These are phyloP conservation scores for Aethes cnicana DNA, from an alignment of 2,888 invertebrate species.

Conservation along the genomic window DNA sequence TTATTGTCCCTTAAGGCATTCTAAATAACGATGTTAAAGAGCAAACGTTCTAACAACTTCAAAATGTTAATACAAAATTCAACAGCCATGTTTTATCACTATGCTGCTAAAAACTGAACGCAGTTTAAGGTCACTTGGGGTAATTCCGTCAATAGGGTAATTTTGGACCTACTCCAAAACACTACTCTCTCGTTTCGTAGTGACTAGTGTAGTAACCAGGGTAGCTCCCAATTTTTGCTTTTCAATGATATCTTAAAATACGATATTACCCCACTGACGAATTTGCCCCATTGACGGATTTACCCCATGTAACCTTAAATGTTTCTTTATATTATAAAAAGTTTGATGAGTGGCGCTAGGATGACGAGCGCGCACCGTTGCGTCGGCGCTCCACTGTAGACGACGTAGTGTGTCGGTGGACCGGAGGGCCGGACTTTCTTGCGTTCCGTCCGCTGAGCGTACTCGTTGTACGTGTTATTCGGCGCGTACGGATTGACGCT, in stretches of 20 bases:
- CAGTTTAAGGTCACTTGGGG: too few species aligned
- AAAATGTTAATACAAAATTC: slow-evolving; percentile 70
- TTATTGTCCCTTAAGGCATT: slow-evolving; percentile 70
- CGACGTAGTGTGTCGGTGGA: slow-evolving; percentile 62
- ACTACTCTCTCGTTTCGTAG: too few species aligned
- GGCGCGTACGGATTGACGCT: slow-evolving; percentile 56
- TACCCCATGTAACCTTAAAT: too few species aligned
- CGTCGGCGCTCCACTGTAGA: slow-evolving; percentile 49
- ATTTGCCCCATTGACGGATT: too few species aligned
- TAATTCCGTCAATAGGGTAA: too few species aligned
- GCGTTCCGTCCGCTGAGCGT: slow-evolving; percentile 66
- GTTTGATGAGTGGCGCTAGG: slow-evolving; percentile 37
- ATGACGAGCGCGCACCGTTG: slow-evolving; percentile 16
- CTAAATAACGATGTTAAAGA: slow-evolving; percentile 61
- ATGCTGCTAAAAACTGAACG: slow-evolving; percentile 48
- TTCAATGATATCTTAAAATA: too few species aligned
- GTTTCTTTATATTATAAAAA: too few species aligned
- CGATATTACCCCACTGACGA: too few species aligned
- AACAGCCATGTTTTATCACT: slow-evolving; percentile 79
- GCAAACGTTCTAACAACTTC: slow-evolving; percentile 69
- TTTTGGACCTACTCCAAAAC: too few species aligned
- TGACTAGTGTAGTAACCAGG: too few species aligned
- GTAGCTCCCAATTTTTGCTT: too few species aligned
- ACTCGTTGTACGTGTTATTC: slow-evolving; percentile 65
- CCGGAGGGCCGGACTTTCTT: slow-evolving; percentile 75